These are phyloP conservation scores for Hydropotes inermis DNA, from an alignment of 2,113 vertebrate genomes.

Conservation along the genomic window DNA sequence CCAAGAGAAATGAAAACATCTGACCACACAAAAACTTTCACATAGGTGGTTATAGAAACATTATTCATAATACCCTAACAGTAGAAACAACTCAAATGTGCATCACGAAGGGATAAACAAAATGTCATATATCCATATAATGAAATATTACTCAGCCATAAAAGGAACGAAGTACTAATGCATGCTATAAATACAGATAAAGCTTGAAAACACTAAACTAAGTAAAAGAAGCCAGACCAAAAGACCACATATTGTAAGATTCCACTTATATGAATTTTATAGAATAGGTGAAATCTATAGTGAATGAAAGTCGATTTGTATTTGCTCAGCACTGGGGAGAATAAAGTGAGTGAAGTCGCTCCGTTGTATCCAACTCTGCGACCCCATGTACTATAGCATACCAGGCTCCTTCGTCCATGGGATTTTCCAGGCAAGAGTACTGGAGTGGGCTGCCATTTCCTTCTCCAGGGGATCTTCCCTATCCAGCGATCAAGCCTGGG, in stretches of 20 bases:
- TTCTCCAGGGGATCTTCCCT: background rate
- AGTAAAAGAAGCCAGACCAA: background rate
- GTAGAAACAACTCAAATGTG: background rate
- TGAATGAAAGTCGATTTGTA: background rate
- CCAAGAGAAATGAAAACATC: background rate
- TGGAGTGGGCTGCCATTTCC: background rate
- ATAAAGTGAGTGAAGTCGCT: background rate
- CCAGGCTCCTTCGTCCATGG: background rate
- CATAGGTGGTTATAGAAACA: background rate
- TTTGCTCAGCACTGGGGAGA: background rate
- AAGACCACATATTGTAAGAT: background rate
- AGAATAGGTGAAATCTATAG: background rate
- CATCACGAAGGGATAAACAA: background rate
- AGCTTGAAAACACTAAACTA: background rate
- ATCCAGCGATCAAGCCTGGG: background rate
- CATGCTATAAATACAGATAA: background rate
- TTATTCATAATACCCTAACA: background rate
- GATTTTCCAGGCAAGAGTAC: background rate
- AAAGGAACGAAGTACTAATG: background rate
- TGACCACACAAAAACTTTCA: background rate
- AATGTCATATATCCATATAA: background rate
- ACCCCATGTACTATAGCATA: background rate
- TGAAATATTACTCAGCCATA: background rate
- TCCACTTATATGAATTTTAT: background rate
- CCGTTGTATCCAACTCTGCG: background rate